A percentile compares a stretch with the other conserved stretches of the same genome.
Evolutionary conservation across 2,113 vertebrate species (phyloP).

Genomic region (Thinocorus orbignyianus): DNA sequence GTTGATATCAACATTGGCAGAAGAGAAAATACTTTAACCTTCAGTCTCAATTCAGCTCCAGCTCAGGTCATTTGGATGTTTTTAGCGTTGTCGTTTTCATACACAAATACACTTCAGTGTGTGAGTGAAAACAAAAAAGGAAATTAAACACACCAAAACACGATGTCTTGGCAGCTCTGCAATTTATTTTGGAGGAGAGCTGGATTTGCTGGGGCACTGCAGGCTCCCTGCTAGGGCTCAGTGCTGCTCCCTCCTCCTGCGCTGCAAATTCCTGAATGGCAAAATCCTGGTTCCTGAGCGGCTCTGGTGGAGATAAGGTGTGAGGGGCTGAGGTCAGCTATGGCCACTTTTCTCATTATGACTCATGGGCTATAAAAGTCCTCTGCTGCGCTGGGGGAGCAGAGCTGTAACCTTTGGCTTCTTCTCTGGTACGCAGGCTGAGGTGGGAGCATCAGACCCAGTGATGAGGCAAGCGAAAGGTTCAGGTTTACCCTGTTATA

Average conservation of each 20-base stretch:
- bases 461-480: accelerated
- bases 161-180: not conserved
- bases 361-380: not conserved
- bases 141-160: not conserved
- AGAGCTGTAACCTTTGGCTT: not conserved
- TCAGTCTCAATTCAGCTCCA: not conserved
- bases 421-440: not conserved
- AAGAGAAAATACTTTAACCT: not conserved
- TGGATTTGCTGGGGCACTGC: not conserved
- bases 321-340: not conserved
- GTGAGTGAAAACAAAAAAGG: not conserved
- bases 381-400: not conserved
- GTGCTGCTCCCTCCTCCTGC: not conserved
- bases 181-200: not conserved
- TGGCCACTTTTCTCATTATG: not conserved
- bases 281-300: not conserved
- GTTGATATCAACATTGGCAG: not conserved
- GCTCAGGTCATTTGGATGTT: not conserved
- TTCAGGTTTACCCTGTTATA: accelerated
- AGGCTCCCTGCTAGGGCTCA: not conserved
- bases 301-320: not conserved
- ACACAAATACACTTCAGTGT: not conserved
- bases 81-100: not conserved
- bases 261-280: not conserved
- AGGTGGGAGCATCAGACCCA: not conserved